Percentiles rank a stretch among this genome's conserved stretches.
These are phyloP conservation scores for Microtus obscurus DNA, from an alignment of 2,797 vertebrate genomes.

Conservation along the genomic window DNA sequence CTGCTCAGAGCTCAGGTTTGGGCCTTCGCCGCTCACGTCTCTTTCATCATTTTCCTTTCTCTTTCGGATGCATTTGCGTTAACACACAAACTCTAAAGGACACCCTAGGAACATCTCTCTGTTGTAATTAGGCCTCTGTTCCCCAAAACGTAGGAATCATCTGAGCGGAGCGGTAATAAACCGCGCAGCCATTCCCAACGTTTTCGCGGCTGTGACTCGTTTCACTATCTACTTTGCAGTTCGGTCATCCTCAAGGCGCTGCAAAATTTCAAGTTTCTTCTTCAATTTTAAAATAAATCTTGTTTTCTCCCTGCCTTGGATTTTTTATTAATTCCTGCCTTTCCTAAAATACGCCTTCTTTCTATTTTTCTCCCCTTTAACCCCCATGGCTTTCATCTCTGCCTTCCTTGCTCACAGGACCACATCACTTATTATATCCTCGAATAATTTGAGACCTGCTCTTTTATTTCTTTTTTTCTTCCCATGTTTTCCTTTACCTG, in stretches of 20 bases:
- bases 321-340: conserved; percentile 42
- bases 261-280: conserved; percentile 2
- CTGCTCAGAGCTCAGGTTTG: conserved; percentile 66
- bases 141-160: conserved; percentile 34
- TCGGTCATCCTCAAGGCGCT: background rate
- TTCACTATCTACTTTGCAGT: conserved; percentile 41
- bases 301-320: conserved; percentile 32
- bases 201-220: conserved; percentile 54
- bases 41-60: conserved; percentile 59
- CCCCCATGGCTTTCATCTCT: conserved; percentile 50
- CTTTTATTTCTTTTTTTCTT: background rate
- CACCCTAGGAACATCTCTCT: conserved; percentile 58
- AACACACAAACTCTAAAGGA: conserved; percentile 69
- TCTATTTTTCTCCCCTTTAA: conserved; percentile 62
- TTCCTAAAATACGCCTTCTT: conserved; percentile 66
- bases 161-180: conserved; percentile 68
- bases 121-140: conserved; percentile 74
- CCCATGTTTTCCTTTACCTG: conserved; percentile 1
- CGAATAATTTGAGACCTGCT: background rate
- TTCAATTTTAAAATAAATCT: conserved; percentile 68
- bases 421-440: conserved; percentile 58
- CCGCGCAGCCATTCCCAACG: background rate
- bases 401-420: conserved; percentile 67
- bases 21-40: conserved; percentile 78
- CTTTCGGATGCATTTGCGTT: conserved; percentile 69